Evolutionary conservation across 2,888 invertebrate species (phyloP).

Genomic region (Leptinotarsa peninsularis): DNA sequence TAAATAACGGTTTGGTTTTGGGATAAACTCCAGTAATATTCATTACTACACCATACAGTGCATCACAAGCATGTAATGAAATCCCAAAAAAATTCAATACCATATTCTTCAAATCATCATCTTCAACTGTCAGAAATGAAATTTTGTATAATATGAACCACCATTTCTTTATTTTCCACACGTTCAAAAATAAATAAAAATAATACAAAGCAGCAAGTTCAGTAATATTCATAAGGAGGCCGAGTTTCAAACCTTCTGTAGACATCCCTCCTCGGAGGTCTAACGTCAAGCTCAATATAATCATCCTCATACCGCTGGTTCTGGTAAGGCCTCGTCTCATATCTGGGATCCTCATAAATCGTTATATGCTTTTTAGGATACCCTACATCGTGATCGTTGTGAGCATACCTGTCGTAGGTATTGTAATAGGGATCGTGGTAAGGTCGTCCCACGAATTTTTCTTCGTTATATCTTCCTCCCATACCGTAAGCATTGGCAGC

Average conservation of each 20-base stretch:
- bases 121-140: too few relatives aligned
- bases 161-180: neutral
- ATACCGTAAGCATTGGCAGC: constrained; percentile 50
- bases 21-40: too few relatives aligned
- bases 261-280: constrained; percentile 45
- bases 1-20: too few relatives aligned
- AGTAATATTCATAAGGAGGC: constrained; percentile 50
- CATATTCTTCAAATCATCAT: too few relatives aligned
- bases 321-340: constrained; percentile 28
- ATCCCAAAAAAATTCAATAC: too few relatives aligned
- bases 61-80: too few relatives aligned
- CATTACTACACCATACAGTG: too few relatives aligned
- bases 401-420: constrained; percentile 16
- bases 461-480: constrained; percentile 49
- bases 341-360: constrained; percentile 63
- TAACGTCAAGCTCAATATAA: constrained; percentile 54
- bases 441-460: constrained; percentile 46
- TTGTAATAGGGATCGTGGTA: constrained; percentile 33
- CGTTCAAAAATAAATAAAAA: neutral
- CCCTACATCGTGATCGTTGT: neutral
- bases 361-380: constrained; percentile 58
- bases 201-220: constrained; percentile 15
- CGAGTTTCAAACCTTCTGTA: constrained; percentile 43
- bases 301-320: constrained; percentile 47
- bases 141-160: too few relatives aligned